Evolutionary conservation across 2,888 invertebrate species (phyloP), one percentile per base, ranked within the genome.

Genomic region (Pollenia griseotomentosa): DNA sequence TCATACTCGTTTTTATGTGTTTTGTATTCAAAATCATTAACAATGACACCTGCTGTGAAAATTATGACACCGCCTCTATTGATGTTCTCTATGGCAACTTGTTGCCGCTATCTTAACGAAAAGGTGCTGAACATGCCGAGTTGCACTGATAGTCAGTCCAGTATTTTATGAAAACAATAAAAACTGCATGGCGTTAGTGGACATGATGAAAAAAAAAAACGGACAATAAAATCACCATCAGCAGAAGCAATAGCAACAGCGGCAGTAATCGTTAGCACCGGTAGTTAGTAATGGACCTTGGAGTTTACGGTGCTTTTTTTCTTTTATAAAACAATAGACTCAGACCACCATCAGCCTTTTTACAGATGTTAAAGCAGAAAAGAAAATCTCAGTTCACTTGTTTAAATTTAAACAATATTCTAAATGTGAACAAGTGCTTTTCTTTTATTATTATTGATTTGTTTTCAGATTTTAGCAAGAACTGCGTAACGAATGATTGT

Each of bases 41-140:
- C 90, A 88, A 80, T 89, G 91, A 90, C 92, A 92, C 92, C 92
- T 92, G 92, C 92, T 92, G 92, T 91, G 92, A 91, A 92, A 92
- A 92, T 92, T 91, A 92, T 92, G 92, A 92, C 91, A 92, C 91
- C 91, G 91, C 90, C 91, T 90, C 91, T 90, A 90, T 92, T 91
- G 92, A 91, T 90, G 91, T 89, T 77, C n/a, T 61, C 19, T 57
- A 55, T n/a, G 12, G 88, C 83, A 90, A 91, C 91, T 90, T 90
- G 90, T 90, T 90, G 91, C 90, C 90, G 90, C 89, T 90, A 90
- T 90, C 90, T 88, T 74, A 82, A 84, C 78, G 75, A 79, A 86
- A 88, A 91, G 91, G 92, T 92, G 92, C 90, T 89, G 90, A 91
- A 88, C 91, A 90, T 90, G 90, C 90, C 89, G 90, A 88, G 89